Base-by-base conservation (phyloP, 2,888 invertebrate genomes). In the Euclidia mi region DNA sequence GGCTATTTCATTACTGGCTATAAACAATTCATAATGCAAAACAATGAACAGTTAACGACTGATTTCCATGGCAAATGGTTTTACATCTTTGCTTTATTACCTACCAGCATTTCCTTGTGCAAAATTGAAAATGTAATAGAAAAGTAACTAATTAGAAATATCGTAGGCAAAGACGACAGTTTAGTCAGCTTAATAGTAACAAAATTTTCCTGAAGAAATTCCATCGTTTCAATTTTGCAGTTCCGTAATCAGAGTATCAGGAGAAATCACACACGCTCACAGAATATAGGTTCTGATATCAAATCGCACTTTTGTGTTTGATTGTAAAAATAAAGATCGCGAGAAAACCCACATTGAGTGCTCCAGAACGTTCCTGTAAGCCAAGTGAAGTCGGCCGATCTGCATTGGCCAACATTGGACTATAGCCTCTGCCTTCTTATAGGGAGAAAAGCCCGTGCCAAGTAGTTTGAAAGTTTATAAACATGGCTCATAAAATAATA, bases 11-110 rank as follows among this genome's bases (percentile, higher is more conserved):
- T 56, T 56, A 18, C 17, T 0, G 28, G 50, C 32, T 25, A 35
- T 55, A 63, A 68, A 63, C 37, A 56, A 45, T 56, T 41, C 29
- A 18, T 37, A 44, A 47, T 48, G 64, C 42, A 29, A 51, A 10
- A n/a, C 46, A 35, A 38, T 48, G 51, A 50, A 67, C 35, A 3
- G 20, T 28, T n/a, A 7, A 62, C 32, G 48, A 47, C 37, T 51
- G 28, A 49, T 47, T 48, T 45, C 20, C 35, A 68, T 51, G 51
- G 25, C 43, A 11, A 56, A 15, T 63, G 29, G 25, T 50, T 65
- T 69, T 57, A 66, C 59, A 38, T 32, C 34, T 34, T 37, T 12
- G 15, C 34, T 64, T 69, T 59, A 56, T 65, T 49, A 56, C 37
- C 48, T 32, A 45, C 40, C 52, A 32, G 56, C 17, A 60, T 56